Conservation (phyloP, 1,140 invertebrate genomes). For the fruit fly (Drosophila melanogaster) region Release_6_plus_ISO1_MT NC_004354.4:4636501-4637000, state of each 20-base stretch:
- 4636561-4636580: conserved; percentile 22
- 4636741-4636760: conserved; percentile 11
- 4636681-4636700: conserved; percentile 57
- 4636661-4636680: conserved; percentile 58
- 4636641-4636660: conserved; percentile 67
- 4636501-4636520: conserved; percentile 79
- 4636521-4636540: neutral
- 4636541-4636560: conserved; percentile 32
- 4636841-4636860: conserved; percentile 75
- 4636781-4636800: conserved; percentile 6
- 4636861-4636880: conserved; percentile 83
- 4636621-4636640: conserved; percentile 81
- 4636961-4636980: neutral
- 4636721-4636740: conserved; percentile 74
- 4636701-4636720: conserved; percentile 71
- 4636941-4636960: neutral
- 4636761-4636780: conserved; percentile 9
- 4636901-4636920: conserved; percentile 84
- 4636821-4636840: conserved; percentile 81
- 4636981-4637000: too few relatives aligned
- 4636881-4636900: conserved; percentile 77
- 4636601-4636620: conserved; percentile 67
- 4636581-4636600: conserved; percentile 41
- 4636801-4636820: conserved; percentile 79
- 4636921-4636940: neutral